These are phyloP conservation scores for Strix aluco DNA, from an alignment of 2,113 vertebrate species.

Conservation along the genomic window DNA sequence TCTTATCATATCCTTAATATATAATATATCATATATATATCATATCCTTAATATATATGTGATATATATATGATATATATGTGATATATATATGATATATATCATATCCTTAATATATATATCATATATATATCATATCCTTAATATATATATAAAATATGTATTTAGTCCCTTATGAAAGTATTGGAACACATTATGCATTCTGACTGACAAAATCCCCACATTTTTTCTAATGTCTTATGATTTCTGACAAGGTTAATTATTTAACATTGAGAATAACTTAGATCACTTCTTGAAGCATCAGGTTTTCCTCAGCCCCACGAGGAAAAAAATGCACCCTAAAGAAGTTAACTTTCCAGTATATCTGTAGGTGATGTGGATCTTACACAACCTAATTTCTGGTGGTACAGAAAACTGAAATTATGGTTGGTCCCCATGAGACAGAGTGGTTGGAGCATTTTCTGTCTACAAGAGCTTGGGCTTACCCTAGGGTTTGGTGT, in stretches of 20 bases:
- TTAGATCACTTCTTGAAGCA: background rate
- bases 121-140: too few relatives aligned
- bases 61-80: too few relatives aligned
- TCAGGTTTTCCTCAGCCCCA: background rate
- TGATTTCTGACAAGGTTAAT: background rate
- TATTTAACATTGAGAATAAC: background rate
- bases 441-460: background rate
- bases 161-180: background rate
- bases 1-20: background rate
- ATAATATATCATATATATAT: too few relatives aligned
- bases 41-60: background rate
- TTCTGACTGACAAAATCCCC: background rate
- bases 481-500: background rate
- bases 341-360: background rate
- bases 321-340: background rate
- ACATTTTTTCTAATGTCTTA: background rate
- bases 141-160: background rate
- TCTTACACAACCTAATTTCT: background rate
- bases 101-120: too few relatives aligned
- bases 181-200: background rate
- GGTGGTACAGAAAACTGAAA: background rate
- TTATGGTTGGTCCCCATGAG: background rate
- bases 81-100: too few relatives aligned
- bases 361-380: background rate
- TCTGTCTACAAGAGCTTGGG: background rate